Conservation (phyloP, 2,797 vertebrate species). For the Brachyalestes nurse region DNA sequence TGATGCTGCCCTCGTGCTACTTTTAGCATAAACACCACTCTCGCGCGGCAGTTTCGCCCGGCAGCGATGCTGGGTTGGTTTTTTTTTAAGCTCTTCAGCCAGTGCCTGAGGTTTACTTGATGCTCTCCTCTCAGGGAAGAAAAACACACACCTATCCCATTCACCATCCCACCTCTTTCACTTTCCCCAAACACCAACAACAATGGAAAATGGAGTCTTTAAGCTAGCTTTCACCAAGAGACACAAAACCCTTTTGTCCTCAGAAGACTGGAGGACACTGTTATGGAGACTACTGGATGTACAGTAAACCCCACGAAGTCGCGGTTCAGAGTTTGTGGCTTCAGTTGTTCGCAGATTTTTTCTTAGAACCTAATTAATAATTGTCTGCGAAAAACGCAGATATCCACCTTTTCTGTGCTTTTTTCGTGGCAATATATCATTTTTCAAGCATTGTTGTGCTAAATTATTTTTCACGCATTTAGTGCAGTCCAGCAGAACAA, state of each 20-base stretch:
- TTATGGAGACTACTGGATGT: neutral
- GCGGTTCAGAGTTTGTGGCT: too few relatives aligned
- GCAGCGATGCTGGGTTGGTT: neutral
- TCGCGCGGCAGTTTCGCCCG: slow-evolving; percentile 25
- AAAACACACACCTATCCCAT: slow-evolving; percentile 10
- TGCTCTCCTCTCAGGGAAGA: neutral
- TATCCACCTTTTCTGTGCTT: too few relatives aligned
- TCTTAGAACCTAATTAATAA: too few relatives aligned
- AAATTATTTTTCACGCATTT: too few relatives aligned
- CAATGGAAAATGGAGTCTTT: neutral
- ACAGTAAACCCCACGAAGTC: too few relatives aligned
- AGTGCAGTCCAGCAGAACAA: too few relatives aligned
- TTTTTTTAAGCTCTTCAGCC: slow-evolving; percentile 24
- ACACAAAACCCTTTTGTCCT: neutral
- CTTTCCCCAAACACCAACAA: neutral
- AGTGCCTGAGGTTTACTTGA: slow-evolving; percentile 33
- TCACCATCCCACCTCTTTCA: slow-evolving; percentile 2
- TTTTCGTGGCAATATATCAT: too few relatives aligned
- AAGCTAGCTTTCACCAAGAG: neutral
- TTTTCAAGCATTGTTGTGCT: too few relatives aligned
- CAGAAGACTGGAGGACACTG: neutral
- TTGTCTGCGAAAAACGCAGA: too few relatives aligned
- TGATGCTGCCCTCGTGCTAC: neutral
- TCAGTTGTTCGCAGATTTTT: too few relatives aligned
- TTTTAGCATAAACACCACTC: slow-evolving; percentile 25